Base-by-base conservation (phyloP, 2,797 vertebrate genomes). In the Anisognathus igniventris region DNA sequence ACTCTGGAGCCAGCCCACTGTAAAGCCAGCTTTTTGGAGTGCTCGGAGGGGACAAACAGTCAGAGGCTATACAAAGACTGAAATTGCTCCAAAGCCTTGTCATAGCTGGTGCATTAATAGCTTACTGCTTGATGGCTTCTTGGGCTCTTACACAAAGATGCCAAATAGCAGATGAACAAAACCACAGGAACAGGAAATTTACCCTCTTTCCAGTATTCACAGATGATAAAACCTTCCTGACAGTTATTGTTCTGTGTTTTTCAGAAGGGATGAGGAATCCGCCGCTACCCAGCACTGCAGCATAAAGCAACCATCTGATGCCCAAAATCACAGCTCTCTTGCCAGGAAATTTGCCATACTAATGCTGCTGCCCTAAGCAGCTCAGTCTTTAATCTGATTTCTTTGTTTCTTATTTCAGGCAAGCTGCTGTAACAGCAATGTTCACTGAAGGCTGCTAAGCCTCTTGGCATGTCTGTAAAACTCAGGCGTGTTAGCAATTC, bases 401-500 rank as follows among this genome's bases (percentile, higher is more conserved):
- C 83, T 96, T 95, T 88, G 66, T 86, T 96, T 74, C 70, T 84
- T 90, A 60, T 57, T 92, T 73, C 70, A 86, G 80, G 72, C 66
- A 86, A 92, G 60, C 40, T 4, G 6, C 67, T 83, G 51, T 44
- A 90, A 73, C 76, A 85, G 86, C 67, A 93, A 71, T 60, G 44
- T 77, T 90, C 68, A 10, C 61, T 71, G 50, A 85, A 88, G 72
- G n/a, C 78, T 31, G 67, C 79, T 91, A 92, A 92, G 73, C 81
- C 51, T 27, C 76, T 84, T 92, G 95, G 76, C 65, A 33, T 33
- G 67, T 61, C 65, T 82, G 3, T 71, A 85, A 88, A 62, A 74
- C 48, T 61, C 56, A 27, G 68, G 64, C 4, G 0, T 50, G 57
- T 82, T 88, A 76, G 85, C 72, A 68, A 25, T 68, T 94, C 64